A percentile compares a stretch with the other conserved stretches of the same genome.
phyloP scores from a whole-genome alignment of 2,797 vertebrate genomes.

The Hoplostethus atlanticus region DNA sequence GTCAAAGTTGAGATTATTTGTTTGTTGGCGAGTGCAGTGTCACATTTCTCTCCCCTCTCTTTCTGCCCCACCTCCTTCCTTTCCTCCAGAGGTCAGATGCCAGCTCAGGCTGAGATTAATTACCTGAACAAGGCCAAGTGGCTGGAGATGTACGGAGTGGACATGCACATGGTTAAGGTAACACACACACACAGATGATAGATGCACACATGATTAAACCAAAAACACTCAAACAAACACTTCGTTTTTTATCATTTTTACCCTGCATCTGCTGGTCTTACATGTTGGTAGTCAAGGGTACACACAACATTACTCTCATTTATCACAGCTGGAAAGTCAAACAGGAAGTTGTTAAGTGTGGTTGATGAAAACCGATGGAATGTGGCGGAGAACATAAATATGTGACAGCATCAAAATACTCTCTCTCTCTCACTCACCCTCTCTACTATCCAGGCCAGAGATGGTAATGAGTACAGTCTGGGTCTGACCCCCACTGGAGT shows the following conservation, averaged over 20 bases:
- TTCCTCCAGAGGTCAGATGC: conserved; percentile 91
- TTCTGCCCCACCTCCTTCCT: neutral
- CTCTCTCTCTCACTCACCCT: neutral
- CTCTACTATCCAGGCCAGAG: conserved; percentile 88
- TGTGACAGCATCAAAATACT: neutral
- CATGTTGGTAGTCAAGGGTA: neutral
- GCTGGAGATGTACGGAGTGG: conserved; percentile 99
- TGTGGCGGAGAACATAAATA: conserved; percentile 14
- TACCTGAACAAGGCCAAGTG: conserved; percentile 99
- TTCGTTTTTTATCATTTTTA: neutral
- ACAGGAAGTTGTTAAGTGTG: conserved; percentile 43
- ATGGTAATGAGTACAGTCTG: conserved; percentile 98
- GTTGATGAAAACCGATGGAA: conserved; percentile 51
- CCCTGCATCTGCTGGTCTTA: neutral
- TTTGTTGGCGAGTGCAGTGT: neutral
- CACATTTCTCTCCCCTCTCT: neutral
- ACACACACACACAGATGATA: conserved; percentile 12
- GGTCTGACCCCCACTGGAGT: conserved; percentile 98
- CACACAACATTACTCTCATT: neutral
- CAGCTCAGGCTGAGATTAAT: conserved; percentile 97
- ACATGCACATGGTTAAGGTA: conserved; percentile 99
- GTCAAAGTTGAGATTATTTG: neutral
- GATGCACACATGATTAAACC: too few species aligned
- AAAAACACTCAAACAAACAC: neutral
- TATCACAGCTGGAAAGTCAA: conserved; percentile 12